Base-by-base conservation (phyloP, 2,797 vertebrate species). In the Eupleurogrammus muticus region DNA sequence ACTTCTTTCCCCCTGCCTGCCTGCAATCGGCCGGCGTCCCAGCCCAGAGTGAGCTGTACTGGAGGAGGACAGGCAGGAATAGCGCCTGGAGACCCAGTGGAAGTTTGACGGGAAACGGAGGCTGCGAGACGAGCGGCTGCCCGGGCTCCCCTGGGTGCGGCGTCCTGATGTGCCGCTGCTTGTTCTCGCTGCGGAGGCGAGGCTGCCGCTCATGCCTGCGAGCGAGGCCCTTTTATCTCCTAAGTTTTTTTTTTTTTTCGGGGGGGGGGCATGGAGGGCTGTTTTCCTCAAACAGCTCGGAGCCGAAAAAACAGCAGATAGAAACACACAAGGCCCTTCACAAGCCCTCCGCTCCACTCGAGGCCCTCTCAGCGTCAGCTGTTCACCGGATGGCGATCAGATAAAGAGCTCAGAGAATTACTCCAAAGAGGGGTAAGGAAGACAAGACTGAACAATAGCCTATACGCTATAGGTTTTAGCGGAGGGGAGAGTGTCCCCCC, bases 341-440 rank as follows among this genome's bases (percentile, higher is more conserved):
- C 91, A 91, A n/a, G n/a, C 92, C 84, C 77, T 60, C 79, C 62
- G 74, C 88, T 86, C 80, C 92, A 93, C 91, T 94, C 93, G 70
- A 93, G 89, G 84, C 86, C 90, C 93, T 94, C 93, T 95, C 92
- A 88, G 81, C 57, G 90, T 95, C 94, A 95, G 94, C 93, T 95
- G 94, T 94, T 95, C 93, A 82, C 93, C 81, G 90, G 92, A 94
- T 93, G 94, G 94, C 93, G 93, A 94, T 95, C 92, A 93, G 93
- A 95, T 94, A 95, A 94, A 96, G 91, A 92, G 90, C 91, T 89
- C 42, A 71, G 93, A 94, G 93, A 94, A 93, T 93, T 89, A 88
- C 87, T 90, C 76, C 81, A 81, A 82, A 89, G 89, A 94, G 89
- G 86, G 83, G 68, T 77, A 64, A 87, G 70, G 80, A 84, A 84